Base-by-base conservation (phyloP, 2,888 invertebrate genomes). In the Xylota sylvarum region DNA sequence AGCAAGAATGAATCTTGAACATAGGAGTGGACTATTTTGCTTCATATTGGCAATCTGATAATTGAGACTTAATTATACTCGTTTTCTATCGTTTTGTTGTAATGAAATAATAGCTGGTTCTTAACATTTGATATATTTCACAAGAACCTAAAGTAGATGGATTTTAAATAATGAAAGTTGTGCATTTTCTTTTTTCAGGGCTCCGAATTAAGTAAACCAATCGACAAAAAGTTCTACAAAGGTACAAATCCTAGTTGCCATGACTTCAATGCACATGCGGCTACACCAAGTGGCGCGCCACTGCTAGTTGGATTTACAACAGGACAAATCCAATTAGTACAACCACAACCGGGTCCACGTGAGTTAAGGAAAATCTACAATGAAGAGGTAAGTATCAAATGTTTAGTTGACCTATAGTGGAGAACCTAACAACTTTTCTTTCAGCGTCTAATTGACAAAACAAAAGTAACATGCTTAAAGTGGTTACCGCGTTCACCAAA, bases 181-280 rank as follows among this genome's bases (percentile, higher is more conserved):
- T n/a, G n/a, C n/a, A n/a, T n/a, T n/a, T n/a, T n/a, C n/a, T 23
- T 23, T 23, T 10, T 77, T 9, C 93, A 98, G 97, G 98, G 98
- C 88, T 97, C 97, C 88, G 99, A 99, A 94, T 94, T 98, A 91
- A 97, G 97, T 88, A 98, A 98, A 93, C 99, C 99, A 50, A 96
- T 99, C 89, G 99, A 99, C 93, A 99, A 99, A 93, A 97, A 99
- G 92, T 96, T 98, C 91, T 99, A 99, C 93, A 99, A 99, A 94
- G 99, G 99, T 91, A 99, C 98, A 69, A 98, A 97, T 93, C 99
- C 99, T 17, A 99, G 99, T 30, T 99, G 99, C 93, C 99, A 99
- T 92, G 98, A 99, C 93, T 99, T 99, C 93, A 99, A 99, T 94
- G 94, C 95, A 65, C 94, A 95, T 88, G 96, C 96, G 67, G 96